These are phyloP conservation scores for Taenioides sp. DNA, from an alignment of 2,797 vertebrate genomes.

Conservation along the genomic window DNA sequence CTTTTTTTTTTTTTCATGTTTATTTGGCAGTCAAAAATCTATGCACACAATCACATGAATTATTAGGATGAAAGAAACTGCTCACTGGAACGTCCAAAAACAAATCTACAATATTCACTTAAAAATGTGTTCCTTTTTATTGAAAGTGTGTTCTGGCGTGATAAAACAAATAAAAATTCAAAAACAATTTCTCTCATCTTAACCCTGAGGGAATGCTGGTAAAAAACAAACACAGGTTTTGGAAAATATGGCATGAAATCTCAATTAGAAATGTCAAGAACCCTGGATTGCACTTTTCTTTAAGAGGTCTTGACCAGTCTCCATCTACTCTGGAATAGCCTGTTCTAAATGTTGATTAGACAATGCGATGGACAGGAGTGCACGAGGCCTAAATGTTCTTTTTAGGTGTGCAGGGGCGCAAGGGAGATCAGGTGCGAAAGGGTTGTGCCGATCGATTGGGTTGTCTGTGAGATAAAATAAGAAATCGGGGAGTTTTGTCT, in stretches of 20 bases:
- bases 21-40: constrained; percentile 21
- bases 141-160: constrained; percentile 52
- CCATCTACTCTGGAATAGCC: constrained; percentile 63
- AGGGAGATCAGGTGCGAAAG: constrained; percentile 59
- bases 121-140: constrained; percentile 41
- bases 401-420: constrained; percentile 19
- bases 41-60: constrained; percentile 31
- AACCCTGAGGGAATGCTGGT: constrained; percentile 63
- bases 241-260: constrained; percentile 74
- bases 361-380: constrained; percentile 48
- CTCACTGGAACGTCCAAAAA: constrained; percentile 43
- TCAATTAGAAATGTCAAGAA: constrained; percentile 75
- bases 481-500: constrained; percentile 68
- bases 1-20: neutral
- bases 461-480: constrained; percentile 75
- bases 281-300: constrained; percentile 42
- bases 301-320: constrained; percentile 56
- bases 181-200: constrained; percentile 66
- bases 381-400: constrained; percentile 23
- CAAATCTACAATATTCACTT: constrained; percentile 46
- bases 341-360: constrained; percentile 66
- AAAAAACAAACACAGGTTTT: constrained; percentile 38
- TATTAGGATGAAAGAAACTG: constrained; percentile 25
- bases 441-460: constrained; percentile 68
- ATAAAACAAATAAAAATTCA: constrained; percentile 66